Base-by-base conservation (phyloP, 1,140 invertebrate genomes). In the Akabosia matsudoensis region DNA sequence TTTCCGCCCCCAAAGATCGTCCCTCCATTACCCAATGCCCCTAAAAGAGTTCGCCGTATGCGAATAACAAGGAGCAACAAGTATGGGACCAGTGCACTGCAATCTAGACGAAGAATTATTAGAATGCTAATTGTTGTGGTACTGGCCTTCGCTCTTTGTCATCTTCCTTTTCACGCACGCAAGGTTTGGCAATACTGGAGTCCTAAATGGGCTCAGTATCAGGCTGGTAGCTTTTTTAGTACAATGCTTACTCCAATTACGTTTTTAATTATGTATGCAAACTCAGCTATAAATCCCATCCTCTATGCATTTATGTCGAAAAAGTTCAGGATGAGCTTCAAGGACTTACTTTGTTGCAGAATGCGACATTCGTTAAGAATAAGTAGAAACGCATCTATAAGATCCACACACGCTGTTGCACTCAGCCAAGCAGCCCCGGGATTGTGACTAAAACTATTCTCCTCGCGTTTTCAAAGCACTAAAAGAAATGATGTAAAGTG, bases 241-340 rank as follows among this genome's bases (percentile, higher is more conserved):
- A 89, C 90, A 18, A 85, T 94, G 0, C 86, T 95, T 64, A 93
- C 93, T 1, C 92, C 93, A 0, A 86, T 92, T n/a, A 93, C 92
- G 10, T 93, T 91, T 84, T 88, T 95, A 54, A 88, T 93, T 78
- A 90, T 92, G 45, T 95, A 93, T 82, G 90, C 91, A 83, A 94
- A 95, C 87, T 93, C 92, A 16, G 93, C 91, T 34, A 88, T 94
- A 74, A 95, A 95, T 85, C 93, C 93, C 0, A 85, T 95, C 54
- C 87, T 95, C 2, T 95, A 95, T 84, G 92, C 92, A 1, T 91
- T 94, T 83, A 87, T 95, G 56, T 94, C 92, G 0, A 90, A 91
- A 71, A 87, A 86, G 73, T 88, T 88, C 74, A 75, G 86, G 70
- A 79, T 83, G 52, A 85, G 85, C 74, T 77, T 81, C 26, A 18